Percentiles rank a stretch among this genome's conserved stretches.
Evolutionary conservation across 2,888 invertebrate genomes (phyloP).

Genomic region (Calliopum simillimum): DNA sequence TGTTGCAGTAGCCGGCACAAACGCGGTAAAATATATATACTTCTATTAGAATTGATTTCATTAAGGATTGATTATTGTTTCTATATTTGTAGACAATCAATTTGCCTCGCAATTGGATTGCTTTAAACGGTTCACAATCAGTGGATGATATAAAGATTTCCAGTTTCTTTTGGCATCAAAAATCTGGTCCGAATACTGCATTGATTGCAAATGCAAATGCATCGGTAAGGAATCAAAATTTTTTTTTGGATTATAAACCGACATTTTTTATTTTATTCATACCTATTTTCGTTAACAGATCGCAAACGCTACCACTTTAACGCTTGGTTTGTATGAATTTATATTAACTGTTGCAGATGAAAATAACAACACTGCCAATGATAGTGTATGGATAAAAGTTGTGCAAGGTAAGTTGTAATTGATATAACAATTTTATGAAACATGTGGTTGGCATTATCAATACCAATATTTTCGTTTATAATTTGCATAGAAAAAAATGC

Average conservation of each 20-base stretch:
- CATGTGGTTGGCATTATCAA: too few relatives aligned
- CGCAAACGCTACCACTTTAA: conserved; percentile 83
- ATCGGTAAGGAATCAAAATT: conserved; percentile 60
- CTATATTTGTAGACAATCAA: conserved; percentile 75
- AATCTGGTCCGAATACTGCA: conserved; percentile 76
- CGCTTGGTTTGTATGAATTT: conserved; percentile 86
- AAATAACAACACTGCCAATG: conserved; percentile 83
- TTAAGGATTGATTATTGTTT: conserved; percentile 16
- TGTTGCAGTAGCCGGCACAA: conserved; percentile 75
- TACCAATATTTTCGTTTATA: conserved; percentile 41
- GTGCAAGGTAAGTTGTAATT: conserved; percentile 81
- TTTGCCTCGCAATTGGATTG: conserved; percentile 84
- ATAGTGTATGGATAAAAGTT: conserved; percentile 80
- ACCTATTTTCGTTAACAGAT: conserved; percentile 58
- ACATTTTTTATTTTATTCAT: background rate
- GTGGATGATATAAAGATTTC: conserved; percentile 87
- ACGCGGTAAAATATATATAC: conserved; percentile 64
- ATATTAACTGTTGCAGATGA: conserved; percentile 86
- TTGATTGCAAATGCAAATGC: conserved; percentile 71
- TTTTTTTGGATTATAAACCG: background rate
- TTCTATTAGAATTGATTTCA: background rate
- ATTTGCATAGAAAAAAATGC: conserved; percentile 81
- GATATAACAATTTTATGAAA: too few relatives aligned
- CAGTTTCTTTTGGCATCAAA: conserved; percentile 86
- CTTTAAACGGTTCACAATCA: conserved; percentile 84